These are phyloP conservation scores for Urocolius indicus DNA, from an alignment of 2,113 vertebrate genomes.

Conservation along the genomic window DNA sequence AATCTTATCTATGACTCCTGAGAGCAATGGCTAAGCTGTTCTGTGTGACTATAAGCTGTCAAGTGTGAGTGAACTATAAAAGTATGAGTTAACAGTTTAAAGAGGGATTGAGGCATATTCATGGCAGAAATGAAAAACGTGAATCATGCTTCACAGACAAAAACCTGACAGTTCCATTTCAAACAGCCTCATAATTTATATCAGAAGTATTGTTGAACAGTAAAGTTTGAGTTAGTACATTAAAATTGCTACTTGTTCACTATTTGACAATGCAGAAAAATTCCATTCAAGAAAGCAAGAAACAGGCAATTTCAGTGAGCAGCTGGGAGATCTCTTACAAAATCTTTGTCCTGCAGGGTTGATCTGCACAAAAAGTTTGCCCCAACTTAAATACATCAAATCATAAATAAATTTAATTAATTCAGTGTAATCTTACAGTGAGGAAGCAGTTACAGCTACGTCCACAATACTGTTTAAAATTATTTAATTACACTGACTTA, in stretches of 20 bases:
- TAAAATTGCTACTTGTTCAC: not conserved
- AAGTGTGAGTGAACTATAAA: not conserved
- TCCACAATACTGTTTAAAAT: not conserved
- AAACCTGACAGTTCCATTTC: not conserved
- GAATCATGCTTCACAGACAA: not conserved
- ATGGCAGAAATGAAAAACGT: not conserved
- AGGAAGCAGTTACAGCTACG: not conserved
- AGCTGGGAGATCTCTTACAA: not conserved
- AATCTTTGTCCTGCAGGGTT: not conserved
- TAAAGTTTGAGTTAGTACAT: not conserved
- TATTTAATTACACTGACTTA: not conserved
- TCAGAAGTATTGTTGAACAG: not conserved
- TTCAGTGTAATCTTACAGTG: not conserved
- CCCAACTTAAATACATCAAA: not conserved
- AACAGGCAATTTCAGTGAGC: not conserved
- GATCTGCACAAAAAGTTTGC: not conserved
- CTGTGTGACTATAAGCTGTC: too few relatives aligned
- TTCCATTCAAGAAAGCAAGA: not conserved
- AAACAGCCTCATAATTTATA: not conserved
- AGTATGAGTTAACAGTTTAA: not conserved
- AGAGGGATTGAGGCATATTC: not conserved
- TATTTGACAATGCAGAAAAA: not conserved
- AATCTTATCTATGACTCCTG: not conserved
- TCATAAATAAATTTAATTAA: not conserved
- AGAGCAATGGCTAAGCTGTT: not conserved